Conservation (phyloP, 2,888 invertebrate species). For the Tridacna gigas region DNA sequence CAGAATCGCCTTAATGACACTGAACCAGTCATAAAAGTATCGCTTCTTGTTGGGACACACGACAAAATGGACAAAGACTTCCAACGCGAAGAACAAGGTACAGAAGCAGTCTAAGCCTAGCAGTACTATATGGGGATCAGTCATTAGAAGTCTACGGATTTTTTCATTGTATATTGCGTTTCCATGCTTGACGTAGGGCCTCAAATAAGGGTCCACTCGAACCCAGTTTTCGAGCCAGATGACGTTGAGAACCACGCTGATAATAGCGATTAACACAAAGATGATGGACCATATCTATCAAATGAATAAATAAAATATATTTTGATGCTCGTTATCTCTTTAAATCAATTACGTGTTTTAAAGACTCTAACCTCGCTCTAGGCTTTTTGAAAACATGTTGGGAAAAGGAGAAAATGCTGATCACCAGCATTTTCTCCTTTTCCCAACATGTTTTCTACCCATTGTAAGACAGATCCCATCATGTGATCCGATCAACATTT, state of each 20-base stretch:
- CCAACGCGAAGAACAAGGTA: slow-evolving; percentile 9
- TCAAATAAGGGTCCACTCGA: slow-evolving; percentile 11
- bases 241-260: slow-evolving; percentile 6
- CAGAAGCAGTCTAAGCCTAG: slow-evolving; percentile 11
- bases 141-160: not conserved
- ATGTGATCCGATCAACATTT: too few relatives aligned
- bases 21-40: not conserved
- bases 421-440: too few relatives aligned
- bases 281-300: not conserved
- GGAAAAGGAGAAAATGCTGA: too few relatives aligned
- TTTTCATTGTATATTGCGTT: slow-evolving; percentile 2
- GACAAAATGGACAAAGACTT: not conserved
- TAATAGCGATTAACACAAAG: not conserved
- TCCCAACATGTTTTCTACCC: too few relatives aligned
- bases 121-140: not conserved
- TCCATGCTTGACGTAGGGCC: not conserved
- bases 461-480: too few relatives aligned
- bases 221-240: not conserved
- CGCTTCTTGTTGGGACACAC: not conserved
- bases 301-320: too few relatives aligned
- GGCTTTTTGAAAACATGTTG: too few relatives aligned
- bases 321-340: too few relatives aligned
- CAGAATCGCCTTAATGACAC: not conserved
- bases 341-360: too few relatives aligned
- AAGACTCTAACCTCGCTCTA: too few relatives aligned